Evolutionary conservation across 2,888 invertebrate species (phyloP), one percentile per base, ranked within the genome.

Genomic region (Microctonus brassicae): DNA sequence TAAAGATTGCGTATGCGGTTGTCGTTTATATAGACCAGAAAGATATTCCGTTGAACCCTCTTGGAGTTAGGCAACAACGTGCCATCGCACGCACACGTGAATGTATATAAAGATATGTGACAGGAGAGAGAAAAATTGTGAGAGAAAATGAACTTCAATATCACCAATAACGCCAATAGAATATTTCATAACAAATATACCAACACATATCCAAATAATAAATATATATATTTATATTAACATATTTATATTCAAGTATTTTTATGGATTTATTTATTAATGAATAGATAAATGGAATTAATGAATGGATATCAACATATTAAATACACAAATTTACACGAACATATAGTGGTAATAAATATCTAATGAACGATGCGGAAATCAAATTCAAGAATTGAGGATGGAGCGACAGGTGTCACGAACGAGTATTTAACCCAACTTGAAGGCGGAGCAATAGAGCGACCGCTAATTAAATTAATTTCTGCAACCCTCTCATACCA

Each of bases 381-480:
- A 76, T 78, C 76, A 76, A 71, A 75, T 65, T 72, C 71, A 57
- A 66, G 55, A 65, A n/a, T 47, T 60, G 24, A 55, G 39, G 29
- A 60, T 11, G 13, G 29, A 55, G 63, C 80, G 81, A 82, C 86
- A 85, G 86, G 82, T 86, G 86, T 82, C 80, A 81, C 79, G 79
- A 86, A 86, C 80, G 86, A 81, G 81, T 77, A 81, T 86, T 84
- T 83, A 79, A 84, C 80, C 73, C 73, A 78, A 84, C 80, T 84
- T 85, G 79, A 76, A 78, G 77, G 67, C 72, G n/a, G 66, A 53
- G 13, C 58, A 58, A 75, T 80, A 78, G 79, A 78, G 78, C 85
- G 78, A 85, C 85, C 86, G 80, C 86, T 85, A 86, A 86, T 86
- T 86, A 84, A 86, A 86, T 85, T 86, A 86, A 86, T 86, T 84